A percentile compares a stretch with the other conserved stretches of the same genome.
Conservation (phyloP, 2,113 vertebrate species). For the Archilochus colubris region DNA sequence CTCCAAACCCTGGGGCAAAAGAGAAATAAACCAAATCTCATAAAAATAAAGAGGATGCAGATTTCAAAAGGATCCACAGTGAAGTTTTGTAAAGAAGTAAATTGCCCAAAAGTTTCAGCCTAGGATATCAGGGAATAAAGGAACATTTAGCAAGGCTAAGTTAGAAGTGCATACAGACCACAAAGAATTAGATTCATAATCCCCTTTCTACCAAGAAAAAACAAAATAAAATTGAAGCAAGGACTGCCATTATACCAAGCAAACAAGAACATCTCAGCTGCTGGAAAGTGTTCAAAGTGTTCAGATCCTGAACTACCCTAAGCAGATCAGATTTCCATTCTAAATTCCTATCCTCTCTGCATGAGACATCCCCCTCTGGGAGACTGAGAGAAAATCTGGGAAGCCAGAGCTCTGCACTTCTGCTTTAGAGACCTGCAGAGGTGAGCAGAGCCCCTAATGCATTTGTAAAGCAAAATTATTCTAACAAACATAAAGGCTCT, state of each 20-base stretch:
- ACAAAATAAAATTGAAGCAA: neutral
- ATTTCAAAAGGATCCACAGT: conserved; percentile 13
- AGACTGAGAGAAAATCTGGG: neutral
- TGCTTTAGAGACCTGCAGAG: neutral
- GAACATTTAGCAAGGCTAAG: neutral
- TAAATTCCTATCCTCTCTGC: neutral
- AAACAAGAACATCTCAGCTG: neutral
- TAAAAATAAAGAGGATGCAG: neutral
- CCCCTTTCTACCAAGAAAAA: neutral
- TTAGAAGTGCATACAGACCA: neutral
- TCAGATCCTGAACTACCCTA: neutral
- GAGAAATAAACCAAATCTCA: neutral
- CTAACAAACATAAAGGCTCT: neutral
- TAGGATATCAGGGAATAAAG: neutral
- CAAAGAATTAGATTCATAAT: neutral
- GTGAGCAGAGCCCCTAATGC: rapidly evolving
- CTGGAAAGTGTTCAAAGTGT: neutral
- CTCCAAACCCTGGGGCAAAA: neutral
- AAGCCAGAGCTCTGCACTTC: neutral
- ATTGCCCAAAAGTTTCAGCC: neutral
- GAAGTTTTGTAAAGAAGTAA: neutral
- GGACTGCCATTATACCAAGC: neutral
- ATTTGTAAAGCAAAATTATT: neutral
- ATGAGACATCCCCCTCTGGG: neutral
- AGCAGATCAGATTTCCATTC: neutral